Evolutionary conservation across 1,140 invertebrate species (phyloP), one percentile per base, ranked within the genome.

Genomic region (Drosophila bifasciata): DNA sequence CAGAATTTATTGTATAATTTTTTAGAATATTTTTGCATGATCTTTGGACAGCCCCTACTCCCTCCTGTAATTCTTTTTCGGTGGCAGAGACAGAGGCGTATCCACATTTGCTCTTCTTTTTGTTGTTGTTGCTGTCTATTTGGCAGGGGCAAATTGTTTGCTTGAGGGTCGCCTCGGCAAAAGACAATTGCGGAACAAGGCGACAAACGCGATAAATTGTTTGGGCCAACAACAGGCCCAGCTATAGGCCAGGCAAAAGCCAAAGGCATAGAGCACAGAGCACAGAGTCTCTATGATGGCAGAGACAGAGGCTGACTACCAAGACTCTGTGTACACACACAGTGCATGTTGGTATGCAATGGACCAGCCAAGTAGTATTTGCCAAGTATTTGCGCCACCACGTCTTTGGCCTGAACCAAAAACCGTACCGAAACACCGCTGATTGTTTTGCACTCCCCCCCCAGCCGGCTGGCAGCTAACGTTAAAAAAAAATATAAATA

Each of bases 111-210:
- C 25, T 19, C 36, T n/a, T 25, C 8, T 9, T 28, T 68, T 67
- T 68, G 19, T 21, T 19, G 25, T n/a, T 25, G 8, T 9, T 28
- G 8, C 1, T 16, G 48, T n/a, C 40, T 53, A 45, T 67, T 45
- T 53, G 62, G n/a, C 25, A 5, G 9, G 36, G 32, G 49, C 62
- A 55, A 68, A 68, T 45, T 45, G 48, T 67, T 67, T 53, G 62
- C 23, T 23, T 11, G 59, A 60, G 62, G 62, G 59, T 68, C 32
- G 67, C n/a, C 11, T 13, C 11, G 13, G 32, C 79, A 57, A 60
- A 79, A 79, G 85, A 79, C 75, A 85, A 79, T 84, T 85, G 76
- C 79, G 80, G 80, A 85, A 84, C 76, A 52, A 76, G 23, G 41
- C 51, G 60, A 25, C 51, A 57, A 57, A 25, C 44, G 61, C 76